These are phyloP conservation scores for Zosterops lateralis DNA, from an alignment of 2,113 vertebrate genomes.

Conservation along the genomic window DNA sequence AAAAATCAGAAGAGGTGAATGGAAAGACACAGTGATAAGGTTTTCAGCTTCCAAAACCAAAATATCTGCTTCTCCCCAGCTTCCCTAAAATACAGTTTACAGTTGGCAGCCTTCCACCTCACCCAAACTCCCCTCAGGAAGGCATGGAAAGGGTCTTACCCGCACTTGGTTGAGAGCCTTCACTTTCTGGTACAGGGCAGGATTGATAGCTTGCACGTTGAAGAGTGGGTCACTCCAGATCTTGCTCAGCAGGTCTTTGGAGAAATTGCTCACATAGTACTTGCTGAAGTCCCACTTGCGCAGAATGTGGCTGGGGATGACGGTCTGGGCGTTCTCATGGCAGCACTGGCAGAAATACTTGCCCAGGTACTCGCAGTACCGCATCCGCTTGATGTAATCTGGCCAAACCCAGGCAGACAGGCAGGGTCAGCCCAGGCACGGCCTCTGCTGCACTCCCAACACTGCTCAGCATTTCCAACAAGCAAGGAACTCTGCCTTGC, in stretches of 20 bases:
- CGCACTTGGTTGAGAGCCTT: constrained; percentile 89
- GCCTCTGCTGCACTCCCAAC: background rate
- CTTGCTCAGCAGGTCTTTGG: constrained; percentile 91
- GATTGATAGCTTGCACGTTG: constrained; percentile 91
- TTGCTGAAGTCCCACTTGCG: constrained; percentile 98
- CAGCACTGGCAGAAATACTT: constrained; percentile 99
- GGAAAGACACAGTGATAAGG: background rate
- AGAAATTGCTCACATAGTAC: constrained; percentile 95
- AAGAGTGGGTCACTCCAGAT: constrained; percentile 95
- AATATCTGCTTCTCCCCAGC: background rate
- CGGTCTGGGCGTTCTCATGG: constrained; percentile 89
- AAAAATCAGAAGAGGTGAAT: background rate
- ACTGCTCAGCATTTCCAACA: background rate
- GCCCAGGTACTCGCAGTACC: constrained; percentile 96
- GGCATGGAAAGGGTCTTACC: constrained; percentile 66
- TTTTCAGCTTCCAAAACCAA: background rate
- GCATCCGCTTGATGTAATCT: constrained; percentile 96
- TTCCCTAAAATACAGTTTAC: background rate
- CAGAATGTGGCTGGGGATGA: constrained; percentile 89
- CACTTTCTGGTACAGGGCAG: constrained; percentile 87
- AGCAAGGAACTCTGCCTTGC: background rate
- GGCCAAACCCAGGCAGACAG: background rate
- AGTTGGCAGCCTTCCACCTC: background rate
- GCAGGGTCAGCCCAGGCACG: background rate
- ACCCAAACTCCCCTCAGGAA: background rate